phyloP scores from a whole-genome alignment of 1,140 invertebrate species.

The Brachionus koreanus region DNA sequence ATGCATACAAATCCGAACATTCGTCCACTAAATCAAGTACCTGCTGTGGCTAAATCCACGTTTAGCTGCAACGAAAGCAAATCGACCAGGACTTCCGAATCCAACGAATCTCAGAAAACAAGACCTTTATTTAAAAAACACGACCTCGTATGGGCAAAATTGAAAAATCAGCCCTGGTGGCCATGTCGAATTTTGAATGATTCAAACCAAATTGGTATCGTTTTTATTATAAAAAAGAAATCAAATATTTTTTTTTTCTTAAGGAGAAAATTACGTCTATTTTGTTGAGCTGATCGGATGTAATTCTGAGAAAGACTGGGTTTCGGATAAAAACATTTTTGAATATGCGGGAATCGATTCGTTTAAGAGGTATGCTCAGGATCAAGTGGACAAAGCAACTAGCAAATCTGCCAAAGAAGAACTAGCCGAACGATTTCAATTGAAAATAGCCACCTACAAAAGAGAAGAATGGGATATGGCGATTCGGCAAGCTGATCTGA shows the following conservation, averaged over 20 bases:
- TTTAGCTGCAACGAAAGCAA: not conserved
- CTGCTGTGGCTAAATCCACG: not conserved
- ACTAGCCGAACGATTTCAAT: constrained; percentile 31
- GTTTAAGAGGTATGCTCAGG: constrained; percentile 40
- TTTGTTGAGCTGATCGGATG: constrained; percentile 8
- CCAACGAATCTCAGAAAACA: not conserved
- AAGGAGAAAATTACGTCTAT: not conserved
- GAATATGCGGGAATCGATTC: constrained; percentile 29
- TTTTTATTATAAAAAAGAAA: not conserved
- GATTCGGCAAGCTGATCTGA: not conserved
- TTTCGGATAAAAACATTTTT: constrained; percentile 24
- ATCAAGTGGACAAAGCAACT: constrained; percentile 26
- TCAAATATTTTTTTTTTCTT: not conserved
- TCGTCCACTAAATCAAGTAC: not conserved
- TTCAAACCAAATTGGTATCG: not conserved
- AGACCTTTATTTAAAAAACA: not conserved
- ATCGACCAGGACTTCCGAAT: not conserved
- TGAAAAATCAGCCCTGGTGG: constrained; percentile 36
- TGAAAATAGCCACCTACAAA: not conserved
- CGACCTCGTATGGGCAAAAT: constrained; percentile 40
- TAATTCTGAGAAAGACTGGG: not conserved
- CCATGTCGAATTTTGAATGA: constrained; percentile 27
- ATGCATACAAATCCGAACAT: not conserved
- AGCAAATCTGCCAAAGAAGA: constrained; percentile 29
- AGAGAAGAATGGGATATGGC: constrained; percentile 34